Conservation (phyloP, 2,113 vertebrate species). For the Oenanthe oenanthe region DNA sequence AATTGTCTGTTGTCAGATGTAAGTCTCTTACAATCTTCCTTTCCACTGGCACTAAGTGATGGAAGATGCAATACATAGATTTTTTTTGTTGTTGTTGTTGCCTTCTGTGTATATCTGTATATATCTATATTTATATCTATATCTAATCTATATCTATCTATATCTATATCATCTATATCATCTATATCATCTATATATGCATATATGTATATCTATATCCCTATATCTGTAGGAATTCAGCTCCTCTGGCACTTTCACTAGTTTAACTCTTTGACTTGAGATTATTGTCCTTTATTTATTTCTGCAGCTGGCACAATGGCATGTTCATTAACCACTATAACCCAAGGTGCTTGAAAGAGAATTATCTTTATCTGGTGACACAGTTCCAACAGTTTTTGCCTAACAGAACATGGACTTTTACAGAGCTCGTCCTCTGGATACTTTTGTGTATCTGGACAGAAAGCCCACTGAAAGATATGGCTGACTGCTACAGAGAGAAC, state of each 20-base stretch:
- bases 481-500: neutral
- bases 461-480: neutral
- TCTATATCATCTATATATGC: too few species aligned
- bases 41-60: neutral
- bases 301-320: neutral
- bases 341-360: neutral
- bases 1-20: neutral
- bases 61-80: neutral
- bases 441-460: slow-evolving; percentile 8
- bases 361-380: neutral
- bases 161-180: too few species aligned
- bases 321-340: neutral
- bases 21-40: neutral
- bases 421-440: neutral
- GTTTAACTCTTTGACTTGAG: neutral
- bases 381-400: neutral
- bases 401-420: neutral
- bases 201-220: too few species aligned
- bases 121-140: too few species aligned
- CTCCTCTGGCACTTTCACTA: neutral
- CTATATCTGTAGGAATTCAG: neutral
- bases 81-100: neutral
- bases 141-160: too few species aligned
- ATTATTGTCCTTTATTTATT: slow-evolving; percentile 10
- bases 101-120: neutral